Evolutionary conservation across 2,113 vertebrate species (phyloP).

Genomic region (Calyptommatus sinebrachiatus): DNA sequence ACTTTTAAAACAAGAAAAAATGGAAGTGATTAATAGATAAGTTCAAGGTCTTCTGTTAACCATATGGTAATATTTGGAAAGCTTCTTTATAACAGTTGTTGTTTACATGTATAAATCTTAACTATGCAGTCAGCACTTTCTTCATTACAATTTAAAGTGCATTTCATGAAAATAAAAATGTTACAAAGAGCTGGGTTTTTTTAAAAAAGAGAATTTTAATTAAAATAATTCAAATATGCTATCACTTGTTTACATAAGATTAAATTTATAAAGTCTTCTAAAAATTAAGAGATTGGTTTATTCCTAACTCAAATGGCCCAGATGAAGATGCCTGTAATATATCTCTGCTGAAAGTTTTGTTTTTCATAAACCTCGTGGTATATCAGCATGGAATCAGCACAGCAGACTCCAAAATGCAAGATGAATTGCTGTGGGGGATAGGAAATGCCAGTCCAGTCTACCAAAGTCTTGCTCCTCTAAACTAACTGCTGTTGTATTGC

Average conservation of each 20-base stretch:
- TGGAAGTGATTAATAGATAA: conserved; percentile 27
- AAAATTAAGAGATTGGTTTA: no score
- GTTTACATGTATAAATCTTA: conserved; percentile 18
- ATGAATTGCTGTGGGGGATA: no score
- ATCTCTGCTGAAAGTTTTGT: no score
- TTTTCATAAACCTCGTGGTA: no score
- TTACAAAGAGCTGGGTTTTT: not conserved
- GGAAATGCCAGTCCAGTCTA: no score
- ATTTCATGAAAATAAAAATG: not conserved
- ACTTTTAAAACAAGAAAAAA: conserved; percentile 17
- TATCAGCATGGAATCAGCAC: no score
- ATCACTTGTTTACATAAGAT: conserved; percentile 5
- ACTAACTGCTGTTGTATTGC: no score
- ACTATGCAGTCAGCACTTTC: not conserved
- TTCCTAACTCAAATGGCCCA: no score
- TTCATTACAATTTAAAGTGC: conserved; percentile 1
- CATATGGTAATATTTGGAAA: conserved; percentile 21
- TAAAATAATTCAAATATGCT: conserved; percentile 9
- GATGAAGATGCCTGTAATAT: no score
- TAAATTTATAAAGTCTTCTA: conserved; percentile 14
- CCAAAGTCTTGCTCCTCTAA: no score
- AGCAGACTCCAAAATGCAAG: no score
- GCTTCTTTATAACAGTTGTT: conserved; percentile 27
- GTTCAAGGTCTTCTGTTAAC: conserved; percentile 9
- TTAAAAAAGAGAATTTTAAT: conserved; percentile 6